A percentile compares a stretch with the other conserved stretches of the same genome.
These are phyloP conservation scores for Pycnonotus jocosus DNA, from an alignment of 2,113 vertebrate species.

Conservation along the genomic window DNA sequence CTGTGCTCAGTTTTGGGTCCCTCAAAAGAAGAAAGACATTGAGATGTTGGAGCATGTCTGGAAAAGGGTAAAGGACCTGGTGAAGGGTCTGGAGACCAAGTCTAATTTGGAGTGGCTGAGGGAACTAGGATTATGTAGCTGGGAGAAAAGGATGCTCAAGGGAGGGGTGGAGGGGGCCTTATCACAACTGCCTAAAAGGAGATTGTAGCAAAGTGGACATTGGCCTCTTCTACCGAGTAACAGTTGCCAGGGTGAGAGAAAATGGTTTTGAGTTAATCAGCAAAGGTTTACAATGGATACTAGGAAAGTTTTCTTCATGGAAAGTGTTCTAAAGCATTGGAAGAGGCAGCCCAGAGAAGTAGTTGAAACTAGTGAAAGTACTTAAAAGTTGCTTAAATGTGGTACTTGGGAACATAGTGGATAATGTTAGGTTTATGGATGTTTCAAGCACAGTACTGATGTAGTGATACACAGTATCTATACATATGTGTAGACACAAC, in stretches of 20 bases:
- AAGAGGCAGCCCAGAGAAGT: background rate
- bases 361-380: background rate
- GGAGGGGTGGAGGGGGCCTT: fast-evolving
- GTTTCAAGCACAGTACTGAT: background rate
- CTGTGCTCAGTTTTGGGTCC: background rate
- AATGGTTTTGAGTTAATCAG: background rate
- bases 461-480: background rate
- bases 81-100: background rate
- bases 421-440: background rate
- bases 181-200: background rate
- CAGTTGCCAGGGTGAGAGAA: background rate
- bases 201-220: background rate
- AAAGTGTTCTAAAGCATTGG: background rate
- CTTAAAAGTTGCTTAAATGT: background rate
- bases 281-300: background rate
- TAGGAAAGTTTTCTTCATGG: background rate
- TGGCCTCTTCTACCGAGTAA: background rate
- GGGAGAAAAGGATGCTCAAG: background rate
- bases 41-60: no score
- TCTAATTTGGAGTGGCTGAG: background rate
- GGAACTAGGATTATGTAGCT: background rate
- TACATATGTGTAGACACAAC: background rate
- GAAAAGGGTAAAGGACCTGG: background rate
- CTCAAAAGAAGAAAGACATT: background rate
- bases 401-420: background rate